A percentile compares a stretch with the other conserved stretches of the same genome.
Conservation (phyloP, 2,797 vertebrate species). For the Liparis tanakae region DNA sequence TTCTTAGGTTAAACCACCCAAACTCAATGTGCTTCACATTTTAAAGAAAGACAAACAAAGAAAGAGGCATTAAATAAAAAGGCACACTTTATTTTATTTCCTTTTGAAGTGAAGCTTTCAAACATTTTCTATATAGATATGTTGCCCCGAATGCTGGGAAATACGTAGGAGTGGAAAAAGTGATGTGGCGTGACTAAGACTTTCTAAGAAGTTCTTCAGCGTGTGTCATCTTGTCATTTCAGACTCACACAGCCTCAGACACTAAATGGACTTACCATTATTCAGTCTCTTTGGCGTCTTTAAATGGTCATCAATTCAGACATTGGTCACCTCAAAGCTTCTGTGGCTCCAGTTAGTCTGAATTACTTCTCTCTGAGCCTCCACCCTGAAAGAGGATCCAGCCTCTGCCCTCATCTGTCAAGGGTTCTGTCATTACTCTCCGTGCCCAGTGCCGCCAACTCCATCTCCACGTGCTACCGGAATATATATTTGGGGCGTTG, state of each 20-base stretch:
- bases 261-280: slow-evolving; percentile 48
- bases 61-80: neutral
- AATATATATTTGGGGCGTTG: slow-evolving; percentile 40
- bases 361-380: slow-evolving; percentile 52
- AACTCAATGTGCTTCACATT: neutral
- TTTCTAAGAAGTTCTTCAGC: slow-evolving; percentile 42
- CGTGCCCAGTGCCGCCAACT: slow-evolving; percentile 39
- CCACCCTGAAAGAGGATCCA: slow-evolving; percentile 44
- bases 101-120: neutral
- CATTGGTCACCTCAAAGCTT: slow-evolving; percentile 53
- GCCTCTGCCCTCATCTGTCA: slow-evolving; percentile 47
- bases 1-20: neutral
- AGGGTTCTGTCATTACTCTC: slow-evolving; percentile 33
- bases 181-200: slow-evolving; percentile 51
- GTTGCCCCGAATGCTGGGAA: slow-evolving; percentile 37
- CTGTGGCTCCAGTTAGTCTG: slow-evolving; percentile 54
- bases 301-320: slow-evolving; percentile 39
- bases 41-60: neutral
- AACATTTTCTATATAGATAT: neutral
- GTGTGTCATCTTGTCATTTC: slow-evolving; percentile 49
- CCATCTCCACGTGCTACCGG: slow-evolving; percentile 45
- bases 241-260: slow-evolving; percentile 37
- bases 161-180: slow-evolving; percentile 42
- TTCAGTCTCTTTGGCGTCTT: slow-evolving; percentile 54
- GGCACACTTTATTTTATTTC: neutral